phyloP scores from a whole-genome alignment of 1,140 invertebrate species.

The Nilaparvata lugens region DNA sequence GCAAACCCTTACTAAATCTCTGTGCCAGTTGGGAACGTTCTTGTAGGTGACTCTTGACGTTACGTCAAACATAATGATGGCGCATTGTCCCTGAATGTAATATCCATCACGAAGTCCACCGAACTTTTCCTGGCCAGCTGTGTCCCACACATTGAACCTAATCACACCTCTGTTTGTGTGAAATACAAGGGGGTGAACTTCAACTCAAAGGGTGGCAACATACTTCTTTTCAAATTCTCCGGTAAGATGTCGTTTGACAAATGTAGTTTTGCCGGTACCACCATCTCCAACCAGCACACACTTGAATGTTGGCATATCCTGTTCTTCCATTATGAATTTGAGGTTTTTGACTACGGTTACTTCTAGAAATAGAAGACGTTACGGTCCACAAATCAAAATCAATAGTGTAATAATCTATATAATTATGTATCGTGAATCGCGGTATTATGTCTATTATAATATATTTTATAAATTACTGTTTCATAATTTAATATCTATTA shows the following conservation, averaged over 20 bases:
- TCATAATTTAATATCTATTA: no score
- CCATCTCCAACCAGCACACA: constrained; percentile 98
- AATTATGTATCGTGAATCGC: no score
- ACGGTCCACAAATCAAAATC: constrained; percentile 26
- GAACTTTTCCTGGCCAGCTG: constrained; percentile 99
- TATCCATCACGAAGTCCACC: constrained; percentile 98
- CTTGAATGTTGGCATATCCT: constrained; percentile 80
- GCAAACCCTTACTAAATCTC: constrained; percentile 95
- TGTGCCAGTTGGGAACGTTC: constrained; percentile 99
- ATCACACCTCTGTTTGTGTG: constrained; percentile 97
- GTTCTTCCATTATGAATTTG: constrained; percentile 44
- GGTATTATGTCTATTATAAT: no score
- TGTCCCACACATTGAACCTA: constrained; percentile 99
- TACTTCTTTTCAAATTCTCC: constrained; percentile 99
- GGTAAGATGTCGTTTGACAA: constrained; percentile 97
- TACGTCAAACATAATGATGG: constrained; percentile 99
- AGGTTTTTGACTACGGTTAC: neutral
- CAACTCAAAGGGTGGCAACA: constrained; percentile 97
- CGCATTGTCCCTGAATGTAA: constrained; percentile 99
- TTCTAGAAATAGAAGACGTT: constrained; percentile 15
- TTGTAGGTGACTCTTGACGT: constrained; percentile 99
- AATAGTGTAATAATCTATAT: no score
- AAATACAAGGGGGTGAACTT: constrained; percentile 97
- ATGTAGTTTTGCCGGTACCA: constrained; percentile 99
- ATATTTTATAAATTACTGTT: no score